Base-by-base conservation (phyloP, 2,797 vertebrate genomes). In the Poecile montanus region DNA sequence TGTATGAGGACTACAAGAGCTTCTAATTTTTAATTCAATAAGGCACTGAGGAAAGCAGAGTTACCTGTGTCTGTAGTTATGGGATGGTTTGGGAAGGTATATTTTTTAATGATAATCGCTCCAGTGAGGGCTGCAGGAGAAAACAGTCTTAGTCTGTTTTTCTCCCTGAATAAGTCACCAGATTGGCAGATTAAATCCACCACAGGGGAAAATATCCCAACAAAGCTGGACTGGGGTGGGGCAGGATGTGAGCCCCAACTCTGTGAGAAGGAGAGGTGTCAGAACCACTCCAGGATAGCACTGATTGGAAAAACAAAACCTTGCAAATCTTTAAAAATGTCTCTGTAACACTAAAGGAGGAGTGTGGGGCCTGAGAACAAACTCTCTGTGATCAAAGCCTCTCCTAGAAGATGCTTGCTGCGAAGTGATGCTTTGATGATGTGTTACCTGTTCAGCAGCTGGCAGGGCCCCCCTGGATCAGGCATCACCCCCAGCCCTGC, bases 311-410 rank as follows among this genome's bases (percentile, higher is more conserved):
- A 93, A 89, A 67, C 57, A 62, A 79, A 89, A 67, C 8, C 12
- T 36, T 0, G 0, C 16, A 16, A 40, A 36, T 75, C 38, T 73
- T 60, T 8, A n/a, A 38, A 90, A 65, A 65, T 7, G 3, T 61
- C 42, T 72, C 83, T 70, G 66, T 85, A 75, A 76, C 30, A 36
- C 15, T 19, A 45, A 77, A 85, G 61, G 30, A 79, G 53, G 45
- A 71, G 11, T 21, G 53, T 56, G 54, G 36, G 48, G 34, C n/a
- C 61, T 79, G 56, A 50, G 62, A 83, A 36, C 75, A 87, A 85
- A 76, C 36, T 16, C n/a, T 3, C 60, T 85, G 71, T 42, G 67
- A 93, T 92, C 84, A 94, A 91, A 91, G 96, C 30, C 32, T 85
- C 66, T 44, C 61, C 36, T 42, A 21, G 57, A 71, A 85, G 57